Base-by-base conservation (phyloP, 1,140 invertebrate genomes). In the Anastrepha ludens region DNA sequence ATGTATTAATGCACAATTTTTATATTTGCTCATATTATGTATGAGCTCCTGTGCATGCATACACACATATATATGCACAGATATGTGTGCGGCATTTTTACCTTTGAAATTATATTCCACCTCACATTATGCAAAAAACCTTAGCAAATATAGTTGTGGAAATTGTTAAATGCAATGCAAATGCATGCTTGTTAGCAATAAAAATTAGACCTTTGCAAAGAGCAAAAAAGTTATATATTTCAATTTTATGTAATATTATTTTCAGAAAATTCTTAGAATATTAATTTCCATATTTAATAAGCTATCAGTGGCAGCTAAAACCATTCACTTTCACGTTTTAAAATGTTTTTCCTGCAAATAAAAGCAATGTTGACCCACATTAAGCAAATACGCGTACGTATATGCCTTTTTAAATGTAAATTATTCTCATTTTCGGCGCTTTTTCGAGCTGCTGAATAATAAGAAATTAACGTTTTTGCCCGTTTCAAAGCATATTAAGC, bases 241-340 rank as follows among this genome's bases (percentile, higher is more conserved):
- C 29, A 55, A 55, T 55, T 6, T 55, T 2, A 55, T 9, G 9
- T 55, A 7, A 7, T 55, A 11, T 55, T 55, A 55, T 55, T 55
- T 55, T 55, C 11, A 11, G 6, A 11, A 55, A 55, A 11, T 11
- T 55, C 50, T 11, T 55, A 6, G 11, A 8, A 55, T 0, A 6
- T 74, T 44, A 44, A 44, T 74, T 74, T 74, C 67, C 41, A 74
- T 67, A 74, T 74, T 47, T 74, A 67, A 67, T 65, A 6, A 29
- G 29, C 29, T 29, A 29, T 29, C 29, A 29, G 29, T 29, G 29
- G 29, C 29, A 29, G 29, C 29, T 29, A 29, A 29, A 29, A 29
- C 29, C 29, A 29, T 29, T 29, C 29, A 29, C 29, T 29, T 29
- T 29, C 29, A 29, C 29, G 1, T 0, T 29, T 29, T 29, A 29